A percentile compares a stretch with the other conserved stretches of the same genome.
Evolutionary conservation across 1,140 invertebrate genomes (phyloP).

Genomic region (Macrotrachela quadricornifera): DNA sequence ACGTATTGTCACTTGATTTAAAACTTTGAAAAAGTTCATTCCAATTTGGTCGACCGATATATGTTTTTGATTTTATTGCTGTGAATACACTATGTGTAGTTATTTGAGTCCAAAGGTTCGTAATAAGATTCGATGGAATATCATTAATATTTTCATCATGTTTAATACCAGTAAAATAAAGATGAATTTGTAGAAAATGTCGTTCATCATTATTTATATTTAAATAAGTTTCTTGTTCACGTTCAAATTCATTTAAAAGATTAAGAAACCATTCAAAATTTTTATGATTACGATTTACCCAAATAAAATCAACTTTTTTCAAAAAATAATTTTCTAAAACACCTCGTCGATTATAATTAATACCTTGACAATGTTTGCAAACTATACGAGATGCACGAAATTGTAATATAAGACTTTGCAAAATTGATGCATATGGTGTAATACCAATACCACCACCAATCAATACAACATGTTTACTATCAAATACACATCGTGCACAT

Average conservation of each 20-base stretch:
- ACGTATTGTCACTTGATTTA: no score
- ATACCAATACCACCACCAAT: conserved; percentile 83
- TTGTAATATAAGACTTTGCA: conserved; percentile 81
- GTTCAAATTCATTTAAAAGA: conserved; percentile 67
- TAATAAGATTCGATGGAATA: no score
- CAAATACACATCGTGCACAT: conserved; percentile 74
- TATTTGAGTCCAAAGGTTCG: no score
- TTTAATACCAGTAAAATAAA: conserved; percentile 82
- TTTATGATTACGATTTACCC: conserved; percentile 83
- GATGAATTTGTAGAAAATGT: conserved; percentile 42
- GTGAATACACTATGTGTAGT: no score
- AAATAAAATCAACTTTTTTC: conserved; percentile 82
- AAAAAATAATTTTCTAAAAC: conserved; percentile 42
- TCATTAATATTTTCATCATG: conserved; percentile 62
- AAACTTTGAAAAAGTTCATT: no score
- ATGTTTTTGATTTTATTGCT: no score
- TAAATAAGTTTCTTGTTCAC: conserved; percentile 43
- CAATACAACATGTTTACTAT: conserved; percentile 73
- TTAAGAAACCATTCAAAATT: conserved; percentile 96
- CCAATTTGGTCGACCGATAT: no score
- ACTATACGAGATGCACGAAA: conserved; percentile 43
- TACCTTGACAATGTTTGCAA: conserved; percentile 61
- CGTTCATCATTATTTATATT: no score
- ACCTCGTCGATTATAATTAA: conserved; percentile 43
- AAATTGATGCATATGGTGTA: conserved; percentile 82